phyloP scores from a whole-genome alignment of 2,113 vertebrate species.

The Leptosomus discolor region DNA sequence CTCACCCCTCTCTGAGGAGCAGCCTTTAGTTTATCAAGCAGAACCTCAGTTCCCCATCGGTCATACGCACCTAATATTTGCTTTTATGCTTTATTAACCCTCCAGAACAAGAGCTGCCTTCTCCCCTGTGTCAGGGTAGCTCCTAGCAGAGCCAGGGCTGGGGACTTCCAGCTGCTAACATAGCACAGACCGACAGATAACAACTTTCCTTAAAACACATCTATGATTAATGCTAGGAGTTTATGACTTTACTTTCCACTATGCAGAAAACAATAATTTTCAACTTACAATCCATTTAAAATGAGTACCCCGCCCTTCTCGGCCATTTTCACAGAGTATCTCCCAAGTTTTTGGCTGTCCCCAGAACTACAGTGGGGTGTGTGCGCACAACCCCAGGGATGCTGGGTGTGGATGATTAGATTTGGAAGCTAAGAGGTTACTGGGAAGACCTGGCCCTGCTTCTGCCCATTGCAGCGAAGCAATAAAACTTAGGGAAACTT shows the following conservation, averaged over 20 bases:
- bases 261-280: constrained; percentile 32
- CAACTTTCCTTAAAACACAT: background rate
- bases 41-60: background rate
- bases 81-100: background rate
- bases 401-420: constrained; percentile 7
- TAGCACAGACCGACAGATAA: background rate
- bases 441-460: background rate
- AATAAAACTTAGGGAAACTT: background rate
- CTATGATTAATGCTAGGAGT: constrained; percentile 31
- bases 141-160: background rate
- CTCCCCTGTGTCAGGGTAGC: background rate
- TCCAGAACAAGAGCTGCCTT: background rate
- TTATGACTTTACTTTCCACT: constrained; percentile 39
- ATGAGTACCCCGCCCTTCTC: constrained; percentile 28
- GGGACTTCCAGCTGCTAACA: background rate
- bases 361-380: background rate
- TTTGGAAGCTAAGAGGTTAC: background rate
- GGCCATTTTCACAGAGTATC: constrained; percentile 24
- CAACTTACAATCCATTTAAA: constrained; percentile 1
- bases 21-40: background rate
- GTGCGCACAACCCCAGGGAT: background rate
- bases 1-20: background rate
- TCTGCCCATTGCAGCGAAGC: background rate
- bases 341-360: constrained; percentile 38
- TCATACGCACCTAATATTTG: background rate